Evolutionary conservation across 1,140 invertebrate species (phyloP), one percentile per base, ranked within the genome.

Genomic region (Zaprionus nigranus): DNA sequence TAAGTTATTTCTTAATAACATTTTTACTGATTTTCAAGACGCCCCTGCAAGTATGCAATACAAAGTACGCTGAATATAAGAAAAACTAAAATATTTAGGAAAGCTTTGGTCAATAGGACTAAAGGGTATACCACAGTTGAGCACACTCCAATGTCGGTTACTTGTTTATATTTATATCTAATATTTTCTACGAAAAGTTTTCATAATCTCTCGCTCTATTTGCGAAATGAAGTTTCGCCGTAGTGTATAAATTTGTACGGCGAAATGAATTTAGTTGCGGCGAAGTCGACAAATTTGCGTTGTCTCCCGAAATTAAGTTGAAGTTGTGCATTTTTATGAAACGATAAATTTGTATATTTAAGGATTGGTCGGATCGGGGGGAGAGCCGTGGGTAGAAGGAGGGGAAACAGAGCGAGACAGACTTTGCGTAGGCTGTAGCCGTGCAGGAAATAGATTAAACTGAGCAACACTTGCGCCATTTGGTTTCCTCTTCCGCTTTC

Each of bases 391-490:
- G 15, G 9, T 6, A 22, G 6, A 20, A 11, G 26, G 9, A 12
- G 22, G 9, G 5, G 9, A 7, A 13, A 26, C 13, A 56, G 26
- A 46, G 38, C 2, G 17, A 20, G 59, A 62, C 24, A 38, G 34
- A 51, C 36, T 46, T 5, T n/a, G 30, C 30, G 17, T 24, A 56
- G 74, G 62, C 54, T 38, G 22, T 11, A 34, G 22, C 63, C 26
- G 53, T 30, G 53, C 74, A 74, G 84, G 84, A 87, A 87, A 83
- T 87, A 78, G 80, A 87, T 81, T 82, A 87, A 87, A 82, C 81
- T 80, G 82, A 78, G 79, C 77, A 87, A 74, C 79, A 86, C 83
- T 80, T 82, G 79, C 74, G 74, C 58, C 62, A 70, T 72, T 81
- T 74, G 70, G 74, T 72, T 88, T 88, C 83, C 80, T 64, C 62